Percentiles rank a stretch among this genome's conserved stretches.
Evolutionary conservation across 1,140 invertebrate species (phyloP).

Genomic region (Pachypeltis micranthus): DNA sequence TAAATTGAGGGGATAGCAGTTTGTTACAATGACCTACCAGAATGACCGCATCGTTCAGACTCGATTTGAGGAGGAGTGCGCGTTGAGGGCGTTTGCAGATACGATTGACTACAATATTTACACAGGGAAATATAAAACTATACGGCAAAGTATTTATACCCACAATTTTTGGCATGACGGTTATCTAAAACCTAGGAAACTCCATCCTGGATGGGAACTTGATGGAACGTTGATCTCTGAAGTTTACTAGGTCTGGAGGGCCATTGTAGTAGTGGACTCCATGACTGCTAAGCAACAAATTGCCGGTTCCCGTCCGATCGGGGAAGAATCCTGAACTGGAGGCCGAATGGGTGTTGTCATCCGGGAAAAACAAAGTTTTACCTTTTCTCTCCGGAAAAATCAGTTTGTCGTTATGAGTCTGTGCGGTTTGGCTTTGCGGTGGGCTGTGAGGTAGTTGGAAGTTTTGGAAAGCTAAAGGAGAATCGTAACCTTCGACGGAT

Average conservation of each 20-base stretch:
- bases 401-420: conserved; percentile 3
- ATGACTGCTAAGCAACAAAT: conserved; percentile 25
- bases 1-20: too few relatives aligned
- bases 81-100: too few relatives aligned
- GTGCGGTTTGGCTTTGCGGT: not conserved
- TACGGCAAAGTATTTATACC: too few relatives aligned
- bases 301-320: conserved; percentile 29
- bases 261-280: conserved; percentile 16
- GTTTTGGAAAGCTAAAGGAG: not conserved
- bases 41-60: too few relatives aligned
- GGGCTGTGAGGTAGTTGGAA: not conserved
- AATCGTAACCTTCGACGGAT: not conserved
- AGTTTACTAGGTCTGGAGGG: conserved; percentile 15
- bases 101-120: too few relatives aligned
- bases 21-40: too few relatives aligned
- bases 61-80: too few relatives aligned
- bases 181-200: conserved; percentile 7
- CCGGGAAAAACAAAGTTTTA: conserved; percentile 21
- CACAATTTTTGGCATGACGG: too few relatives aligned
- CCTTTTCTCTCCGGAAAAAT: conserved; percentile 15
- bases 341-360: not conserved
- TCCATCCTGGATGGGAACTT: conserved; percentile 14
- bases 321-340: conserved; percentile 24
- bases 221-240: conserved; percentile 18
- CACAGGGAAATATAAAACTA: too few relatives aligned